A percentile compares a stretch with the other conserved stretches of the same genome.
Conservation (phyloP, 2,888 invertebrate species). For the Acanthococcus lagerstroemiae region DNA sequence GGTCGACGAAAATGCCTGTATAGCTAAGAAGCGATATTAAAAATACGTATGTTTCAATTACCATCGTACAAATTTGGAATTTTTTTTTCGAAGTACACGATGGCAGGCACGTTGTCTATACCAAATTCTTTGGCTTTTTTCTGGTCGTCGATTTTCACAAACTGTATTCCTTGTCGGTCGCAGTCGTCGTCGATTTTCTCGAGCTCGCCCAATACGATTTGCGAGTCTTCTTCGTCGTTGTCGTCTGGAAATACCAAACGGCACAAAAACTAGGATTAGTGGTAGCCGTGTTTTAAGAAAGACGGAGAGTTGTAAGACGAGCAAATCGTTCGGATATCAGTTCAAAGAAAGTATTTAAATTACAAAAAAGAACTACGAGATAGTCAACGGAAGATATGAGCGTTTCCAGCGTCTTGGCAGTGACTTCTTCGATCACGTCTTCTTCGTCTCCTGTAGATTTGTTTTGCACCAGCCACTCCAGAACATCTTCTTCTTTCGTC, state of each 20-base stretch:
- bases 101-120: constrained; percentile 69
- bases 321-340: not conserved
- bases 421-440: constrained; percentile 87
- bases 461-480: constrained; percentile 87
- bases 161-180: constrained; percentile 82
- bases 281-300: not conserved
- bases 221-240: constrained; percentile 78
- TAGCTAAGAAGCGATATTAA: not conserved
- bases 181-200: constrained; percentile 91
- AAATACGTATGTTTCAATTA: constrained; percentile 39
- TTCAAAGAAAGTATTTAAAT: constrained; percentile 37
- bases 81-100: constrained; percentile 88
- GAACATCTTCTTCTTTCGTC: constrained; percentile 79
- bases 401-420: constrained; percentile 76
- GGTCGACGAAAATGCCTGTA: not conserved
- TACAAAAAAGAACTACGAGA: constrained; percentile 85
- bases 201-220: constrained; percentile 71
- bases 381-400: constrained; percentile 82
- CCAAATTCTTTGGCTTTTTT: constrained; percentile 78
- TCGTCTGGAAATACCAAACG: constrained; percentile 71
- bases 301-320: not conserved
- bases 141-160: constrained; percentile 82
- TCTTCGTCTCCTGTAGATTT: constrained; percentile 89
- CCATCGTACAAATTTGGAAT: constrained; percentile 87
- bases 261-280: too few species aligned